phyloP scores from a whole-genome alignment of 2,888 invertebrate genomes.

The Nebria brevicollis region DNA sequence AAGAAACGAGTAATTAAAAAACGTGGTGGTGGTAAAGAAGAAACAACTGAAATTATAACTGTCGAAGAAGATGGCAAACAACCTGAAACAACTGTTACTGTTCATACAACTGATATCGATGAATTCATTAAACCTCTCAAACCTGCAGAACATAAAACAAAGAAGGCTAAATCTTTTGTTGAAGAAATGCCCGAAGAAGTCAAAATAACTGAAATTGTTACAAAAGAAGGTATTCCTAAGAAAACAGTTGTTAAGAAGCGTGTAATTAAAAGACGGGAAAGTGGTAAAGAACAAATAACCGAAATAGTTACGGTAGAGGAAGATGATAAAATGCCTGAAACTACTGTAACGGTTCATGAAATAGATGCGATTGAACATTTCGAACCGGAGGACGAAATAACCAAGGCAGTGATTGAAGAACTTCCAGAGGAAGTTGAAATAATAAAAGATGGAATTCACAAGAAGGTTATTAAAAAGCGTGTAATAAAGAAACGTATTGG shows the following conservation, averaged over 20 bases:
- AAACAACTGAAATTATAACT: conserved; percentile 58
- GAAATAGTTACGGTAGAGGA: conserved; percentile 60
- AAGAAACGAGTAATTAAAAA: conserved; percentile 58
- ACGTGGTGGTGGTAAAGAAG: conserved; percentile 54
- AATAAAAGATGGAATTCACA: conserved; percentile 56
- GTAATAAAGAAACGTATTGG: conserved; percentile 57
- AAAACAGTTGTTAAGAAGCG: conserved; percentile 56
- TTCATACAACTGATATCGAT: conserved; percentile 50
- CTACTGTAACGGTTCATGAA: conserved; percentile 54
- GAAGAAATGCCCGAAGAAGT: conserved; percentile 59
- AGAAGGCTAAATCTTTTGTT: conserved; percentile 43
- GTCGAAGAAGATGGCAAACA: conserved; percentile 58
- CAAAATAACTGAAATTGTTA: conserved; percentile 57
- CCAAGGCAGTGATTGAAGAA: conserved; percentile 52
- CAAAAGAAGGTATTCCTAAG: conserved; percentile 56
- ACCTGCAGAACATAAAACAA: conserved; percentile 38
- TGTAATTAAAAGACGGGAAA: conserved; percentile 53
- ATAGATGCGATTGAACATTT: conserved; percentile 48
- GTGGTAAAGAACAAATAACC: conserved; percentile 59
- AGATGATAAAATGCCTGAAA: conserved; percentile 55
- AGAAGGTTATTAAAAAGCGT: conserved; percentile 53
- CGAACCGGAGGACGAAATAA: conserved; percentile 46
- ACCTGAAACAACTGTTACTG: conserved; percentile 60
- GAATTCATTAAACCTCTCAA: conserved; percentile 32
- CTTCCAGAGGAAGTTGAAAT: conserved; percentile 59